Base-by-base conservation (phyloP, 2,797 vertebrate genomes). In the Falco concolor region DNA sequence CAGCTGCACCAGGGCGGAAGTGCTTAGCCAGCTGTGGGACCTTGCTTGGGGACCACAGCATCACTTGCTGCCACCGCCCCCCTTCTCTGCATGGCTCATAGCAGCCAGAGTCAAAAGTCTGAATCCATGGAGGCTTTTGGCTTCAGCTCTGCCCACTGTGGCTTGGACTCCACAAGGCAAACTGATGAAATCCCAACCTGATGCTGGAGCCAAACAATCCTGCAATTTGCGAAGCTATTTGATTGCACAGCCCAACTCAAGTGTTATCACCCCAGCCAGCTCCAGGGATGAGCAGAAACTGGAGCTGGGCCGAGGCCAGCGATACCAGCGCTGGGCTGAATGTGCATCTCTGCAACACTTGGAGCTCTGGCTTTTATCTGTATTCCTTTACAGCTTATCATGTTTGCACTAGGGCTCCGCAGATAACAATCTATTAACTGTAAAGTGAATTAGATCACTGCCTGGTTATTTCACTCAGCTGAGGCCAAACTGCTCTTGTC, bases 371-470 rank as follows among this genome's bases (percentile, higher is more conserved):
- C 60, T 94, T 89, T 94, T 94, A 89, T 95, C 78, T 87, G 72
- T 94, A 50, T 92, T 93, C 68, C 92, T 93, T 95, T 94, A 80
- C 47, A 92, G 84, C 91, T 96, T 95, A 95, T 82, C 49, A 0
- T 95, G 93, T 96, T 96, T 96, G 93, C 88, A 92, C 91, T 90
- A 52, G 81, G 75, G 75, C 90, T 94, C 84, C 4, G 0, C 87
- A 91, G 96, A 96, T 96, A 96, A 68, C 91, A 87, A 95, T 96
- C 95, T 97, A 96, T 95, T 95, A 95, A 92, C 94, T 87, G 96
- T 53, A 82, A 93, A 89, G 89, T 88, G 92, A 95, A 97, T 96
- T 92, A 96, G 94, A 95, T 96, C 87, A 84, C 87, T 75, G 87
- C 84, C 89, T 90, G 87, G 56, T 92, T 96, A 87, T 94, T 95